Evolutionary conservation across 2,113 vertebrate genomes (phyloP).

Genomic region (Otocyon megalotis): DNA sequence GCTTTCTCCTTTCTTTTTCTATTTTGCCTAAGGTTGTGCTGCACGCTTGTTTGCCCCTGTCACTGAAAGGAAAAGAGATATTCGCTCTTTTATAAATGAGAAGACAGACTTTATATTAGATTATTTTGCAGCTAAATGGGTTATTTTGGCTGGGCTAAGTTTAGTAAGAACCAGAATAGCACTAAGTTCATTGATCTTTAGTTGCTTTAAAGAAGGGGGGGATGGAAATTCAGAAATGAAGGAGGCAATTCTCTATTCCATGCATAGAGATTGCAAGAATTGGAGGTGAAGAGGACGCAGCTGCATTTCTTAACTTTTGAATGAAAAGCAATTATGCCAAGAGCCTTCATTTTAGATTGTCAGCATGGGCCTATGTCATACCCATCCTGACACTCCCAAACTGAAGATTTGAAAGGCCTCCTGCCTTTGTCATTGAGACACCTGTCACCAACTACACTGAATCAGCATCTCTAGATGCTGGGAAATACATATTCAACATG

Average conservation of each 20-base stretch:
- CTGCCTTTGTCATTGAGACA: constrained; percentile 76
- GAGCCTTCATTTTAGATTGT: constrained; percentile 67
- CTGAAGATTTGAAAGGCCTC: constrained; percentile 65
- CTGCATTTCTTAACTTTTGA: constrained; percentile 74
- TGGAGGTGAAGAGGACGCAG: constrained; percentile 68
- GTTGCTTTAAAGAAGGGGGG: constrained; percentile 39
- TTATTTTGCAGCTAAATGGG: constrained; percentile 58
- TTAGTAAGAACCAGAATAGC: constrained; percentile 63
- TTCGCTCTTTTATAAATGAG: constrained; percentile 47
- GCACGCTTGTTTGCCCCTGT: neutral
- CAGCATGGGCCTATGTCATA: constrained; percentile 48
- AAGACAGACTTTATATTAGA: neutral
- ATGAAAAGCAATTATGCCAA: constrained; percentile 77
- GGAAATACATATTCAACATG: constrained; percentile 59
- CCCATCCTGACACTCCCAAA: constrained; percentile 58
- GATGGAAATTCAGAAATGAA: constrained; percentile 65
- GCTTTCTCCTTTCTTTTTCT: neutral
- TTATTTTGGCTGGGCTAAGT: constrained; percentile 67
- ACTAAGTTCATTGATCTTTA: constrained; percentile 55
- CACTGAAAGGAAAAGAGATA: constrained; percentile 52
- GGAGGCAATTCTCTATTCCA: neutral
- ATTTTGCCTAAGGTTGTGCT: constrained; percentile 43
- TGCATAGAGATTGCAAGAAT: constrained; percentile 28
- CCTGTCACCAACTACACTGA: constrained; percentile 75
- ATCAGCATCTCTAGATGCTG: constrained; percentile 76